Evolutionary conservation across 2,797 vertebrate genomes (phyloP), one percentile per base, ranked within the genome.

Genomic region (Phoeniculus purpureus): DNA sequence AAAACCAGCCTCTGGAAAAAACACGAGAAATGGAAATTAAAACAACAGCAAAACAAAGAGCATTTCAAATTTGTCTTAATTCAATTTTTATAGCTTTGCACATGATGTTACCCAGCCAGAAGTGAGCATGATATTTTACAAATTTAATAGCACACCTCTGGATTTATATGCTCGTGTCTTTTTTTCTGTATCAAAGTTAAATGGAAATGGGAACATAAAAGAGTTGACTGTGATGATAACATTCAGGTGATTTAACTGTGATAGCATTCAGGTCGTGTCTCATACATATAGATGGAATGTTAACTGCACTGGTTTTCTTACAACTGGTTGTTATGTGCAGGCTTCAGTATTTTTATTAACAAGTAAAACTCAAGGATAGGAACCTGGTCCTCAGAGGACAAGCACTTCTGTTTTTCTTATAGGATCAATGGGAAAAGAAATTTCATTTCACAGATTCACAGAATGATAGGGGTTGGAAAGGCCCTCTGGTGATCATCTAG

Each of bases 31-130:
- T 70, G 90, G 87, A 97, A 97, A 95, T 97, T 97, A 97, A 97
- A 97, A 97, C 97, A 94, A 98, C 96, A 87, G 87, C 80, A 98
- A 98, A 98, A 98, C 97, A 98, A 94, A 96, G 76, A 95, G 55
- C 88, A 93, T 84, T 95, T 94, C 61, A 65, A 80, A 93, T 94
- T 85, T 84, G 18, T 81, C 85, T 91, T 91, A 92, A 95, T 94
- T 94, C 96, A 82, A 92, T 95, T 94, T 85, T 93, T 94, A 76
- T 94, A 87, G 89, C 72, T 93, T 92, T 94, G 76, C 75, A 72
- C 77, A 45, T 47, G 52, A 59, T 89, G 85, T 65, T 95, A 85
- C 70, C 80, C 64, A 92, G 84, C 72, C 71, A 81, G 93, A 94
- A 96, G 72, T 5, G 3, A 91, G 66, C 0, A 0, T 84, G 77